These are phyloP conservation scores for Synchiropus splendidus DNA, from an alignment of 2,113 vertebrate genomes.

Conservation along the genomic window DNA sequence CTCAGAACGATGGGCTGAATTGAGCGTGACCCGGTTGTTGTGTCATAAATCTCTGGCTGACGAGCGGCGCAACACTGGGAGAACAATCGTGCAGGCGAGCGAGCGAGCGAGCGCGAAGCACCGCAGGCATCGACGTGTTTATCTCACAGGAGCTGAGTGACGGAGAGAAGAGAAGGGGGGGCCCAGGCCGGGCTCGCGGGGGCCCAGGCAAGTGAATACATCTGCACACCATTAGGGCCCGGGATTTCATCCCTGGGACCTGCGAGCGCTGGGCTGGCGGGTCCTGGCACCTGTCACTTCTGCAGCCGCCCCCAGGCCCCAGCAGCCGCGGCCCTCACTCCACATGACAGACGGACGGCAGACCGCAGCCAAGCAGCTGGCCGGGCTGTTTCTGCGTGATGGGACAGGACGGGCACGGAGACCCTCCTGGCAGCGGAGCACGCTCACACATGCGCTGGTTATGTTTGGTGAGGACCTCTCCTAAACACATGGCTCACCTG, in stretches of 20 bases:
- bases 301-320: conserved; percentile 61
- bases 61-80: too few species aligned
- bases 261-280: conserved; percentile 57
- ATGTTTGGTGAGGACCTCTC: too few species aligned
- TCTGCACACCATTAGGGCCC: conserved; percentile 70
- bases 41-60: too few species aligned
- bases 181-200: conserved; percentile 41
- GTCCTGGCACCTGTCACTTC: conserved; percentile 76
- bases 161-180: conserved; percentile 29
- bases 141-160: conserved; percentile 68
- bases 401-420: conserved; percentile 37
- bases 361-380: conserved; percentile 62
- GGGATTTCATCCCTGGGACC: conserved; percentile 73
- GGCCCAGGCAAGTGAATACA: conserved; percentile 72
- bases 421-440: conserved; percentile 22
- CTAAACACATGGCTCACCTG: too few species aligned
- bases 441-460: too few species aligned
- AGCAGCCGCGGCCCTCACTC: conserved; percentile 53
- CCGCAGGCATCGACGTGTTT: conserved; percentile 57
- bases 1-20: too few species aligned
- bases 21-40: too few species aligned
- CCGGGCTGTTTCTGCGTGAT: conserved; percentile 61
- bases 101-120: conserved; percentile 18
- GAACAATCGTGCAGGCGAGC: not conserved
- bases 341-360: conserved; percentile 65